phyloP scores from a whole-genome alignment of 2,888 invertebrate species.

The Plemyria rubiginata region DNA sequence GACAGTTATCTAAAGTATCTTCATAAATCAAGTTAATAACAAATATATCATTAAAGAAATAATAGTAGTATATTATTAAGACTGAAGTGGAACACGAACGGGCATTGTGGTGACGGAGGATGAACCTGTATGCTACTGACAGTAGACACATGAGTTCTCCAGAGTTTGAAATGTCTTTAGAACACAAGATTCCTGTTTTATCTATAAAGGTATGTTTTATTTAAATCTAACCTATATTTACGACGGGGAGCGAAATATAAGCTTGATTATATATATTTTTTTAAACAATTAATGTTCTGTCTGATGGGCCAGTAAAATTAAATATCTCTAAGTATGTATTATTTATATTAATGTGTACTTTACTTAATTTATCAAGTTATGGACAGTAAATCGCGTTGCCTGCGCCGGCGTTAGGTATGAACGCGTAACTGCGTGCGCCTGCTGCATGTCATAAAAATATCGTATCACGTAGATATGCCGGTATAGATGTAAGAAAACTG shows the following conservation, averaged over 20 bases:
- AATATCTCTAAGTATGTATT: no score
- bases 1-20: slow-evolving; percentile 68
- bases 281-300: no score
- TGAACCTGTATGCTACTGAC: slow-evolving; percentile 55
- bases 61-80: slow-evolving; percentile 52
- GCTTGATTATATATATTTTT: no score
- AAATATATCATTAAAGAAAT: slow-evolving; percentile 59
- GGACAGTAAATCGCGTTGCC: slow-evolving; percentile 20
- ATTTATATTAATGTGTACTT: no score
- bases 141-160: slow-evolving; percentile 66
- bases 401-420: slow-evolving; percentile 26
- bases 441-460: slow-evolving; percentile 25
- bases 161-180: slow-evolving; percentile 75
- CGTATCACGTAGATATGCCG: background rate
- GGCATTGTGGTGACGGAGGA: slow-evolving; percentile 56
- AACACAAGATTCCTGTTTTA: slow-evolving; percentile 74
- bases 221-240: background rate
- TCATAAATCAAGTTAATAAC: slow-evolving; percentile 48
- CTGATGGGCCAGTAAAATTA: background rate
- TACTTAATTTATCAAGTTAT: slow-evolving; percentile 30
- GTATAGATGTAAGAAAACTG: background rate
- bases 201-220: slow-evolving; percentile 70
- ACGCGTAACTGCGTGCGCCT: slow-evolving; percentile 39
- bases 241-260: no score
- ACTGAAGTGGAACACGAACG: slow-evolving; percentile 50